Conservation (phyloP, 2,113 vertebrate species). For the Excalfactoria chinensis region DNA sequence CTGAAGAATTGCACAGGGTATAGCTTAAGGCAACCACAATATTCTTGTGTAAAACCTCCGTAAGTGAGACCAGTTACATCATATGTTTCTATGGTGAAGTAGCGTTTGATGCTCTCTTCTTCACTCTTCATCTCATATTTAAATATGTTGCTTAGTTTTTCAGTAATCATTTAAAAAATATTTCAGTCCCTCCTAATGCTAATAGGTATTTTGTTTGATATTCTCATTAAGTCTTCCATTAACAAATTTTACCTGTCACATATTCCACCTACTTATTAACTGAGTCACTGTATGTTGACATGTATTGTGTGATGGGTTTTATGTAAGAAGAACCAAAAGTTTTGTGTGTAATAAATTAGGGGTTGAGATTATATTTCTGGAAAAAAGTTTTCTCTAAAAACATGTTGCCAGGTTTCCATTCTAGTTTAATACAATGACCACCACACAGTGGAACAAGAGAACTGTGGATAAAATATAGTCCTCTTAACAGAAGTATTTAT, state of each 20-base stretch:
- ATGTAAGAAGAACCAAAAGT: slow-evolving; percentile 53
- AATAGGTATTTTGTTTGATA: slow-evolving; percentile 61
- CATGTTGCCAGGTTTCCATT: background rate
- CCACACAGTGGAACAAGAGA: background rate
- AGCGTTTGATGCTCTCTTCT: slow-evolving; percentile 53
- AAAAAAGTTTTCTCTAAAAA: background rate
- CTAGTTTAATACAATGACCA: background rate
- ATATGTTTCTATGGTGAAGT: slow-evolving; percentile 66
- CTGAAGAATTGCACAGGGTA: slow-evolving; percentile 38
- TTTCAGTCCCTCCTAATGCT: slow-evolving; percentile 54
- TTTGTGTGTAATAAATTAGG: slow-evolving; percentile 12
- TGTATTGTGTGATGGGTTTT: slow-evolving; percentile 31
- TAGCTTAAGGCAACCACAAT: slow-evolving; percentile 58
- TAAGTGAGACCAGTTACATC: slow-evolving; percentile 9
- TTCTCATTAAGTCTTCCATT: slow-evolving; percentile 61
- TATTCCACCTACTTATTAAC: slow-evolving; percentile 65
- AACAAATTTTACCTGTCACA: slow-evolving; percentile 62
- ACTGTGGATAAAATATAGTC: rapidly evolving
- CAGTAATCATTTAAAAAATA: slow-evolving; percentile 36
- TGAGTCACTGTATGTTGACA: slow-evolving; percentile 68
- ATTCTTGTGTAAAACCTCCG: slow-evolving; percentile 25
- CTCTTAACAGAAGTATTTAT: background rate
- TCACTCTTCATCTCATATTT: slow-evolving; percentile 41
- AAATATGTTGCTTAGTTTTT: slow-evolving; percentile 38
- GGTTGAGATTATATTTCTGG: slow-evolving; percentile 5